phyloP scores from a whole-genome alignment of 2,113 vertebrate genomes.

The Nibea coibor region DNA sequence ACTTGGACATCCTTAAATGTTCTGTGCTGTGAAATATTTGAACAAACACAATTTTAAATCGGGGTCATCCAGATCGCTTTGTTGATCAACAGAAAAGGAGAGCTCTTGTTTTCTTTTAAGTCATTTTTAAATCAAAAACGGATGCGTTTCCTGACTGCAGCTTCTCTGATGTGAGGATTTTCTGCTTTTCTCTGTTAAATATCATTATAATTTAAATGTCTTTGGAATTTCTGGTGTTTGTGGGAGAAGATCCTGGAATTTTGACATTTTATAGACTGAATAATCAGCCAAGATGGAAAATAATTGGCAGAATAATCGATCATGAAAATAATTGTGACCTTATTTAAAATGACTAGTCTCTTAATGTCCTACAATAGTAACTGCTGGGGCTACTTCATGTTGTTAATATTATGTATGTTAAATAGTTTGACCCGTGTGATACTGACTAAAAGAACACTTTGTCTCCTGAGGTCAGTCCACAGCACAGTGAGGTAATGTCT shows the following conservation, averaged over 20 bases:
- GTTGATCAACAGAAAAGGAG: not conserved
- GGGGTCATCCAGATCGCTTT: not conserved
- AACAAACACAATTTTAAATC: not conserved
- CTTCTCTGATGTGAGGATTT: not conserved
- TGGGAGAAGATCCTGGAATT: not conserved
- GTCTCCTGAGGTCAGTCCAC: not conserved
- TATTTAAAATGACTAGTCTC: not conserved
- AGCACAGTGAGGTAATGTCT: conserved; percentile 1
- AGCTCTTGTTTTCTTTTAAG: not conserved
- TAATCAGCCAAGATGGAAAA: not conserved
- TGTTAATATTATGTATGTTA: not conserved
- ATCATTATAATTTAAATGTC: not conserved
- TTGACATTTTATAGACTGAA: not conserved
- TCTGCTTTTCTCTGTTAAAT: not conserved
- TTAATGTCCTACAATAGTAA: not conserved
- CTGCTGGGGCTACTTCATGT: not conserved
- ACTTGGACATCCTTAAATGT: not conserved
- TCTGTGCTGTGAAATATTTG: not conserved
- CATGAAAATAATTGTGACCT: not conserved
- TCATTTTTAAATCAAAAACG: not conserved
- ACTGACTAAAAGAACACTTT: not conserved
- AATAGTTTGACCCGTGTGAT: not conserved
- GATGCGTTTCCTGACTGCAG: not conserved
- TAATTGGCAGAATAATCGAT: not conserved
- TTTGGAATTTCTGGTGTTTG: not conserved